Conservation (phyloP, 2,888 invertebrate genomes). For the Euproctis similis region DNA sequence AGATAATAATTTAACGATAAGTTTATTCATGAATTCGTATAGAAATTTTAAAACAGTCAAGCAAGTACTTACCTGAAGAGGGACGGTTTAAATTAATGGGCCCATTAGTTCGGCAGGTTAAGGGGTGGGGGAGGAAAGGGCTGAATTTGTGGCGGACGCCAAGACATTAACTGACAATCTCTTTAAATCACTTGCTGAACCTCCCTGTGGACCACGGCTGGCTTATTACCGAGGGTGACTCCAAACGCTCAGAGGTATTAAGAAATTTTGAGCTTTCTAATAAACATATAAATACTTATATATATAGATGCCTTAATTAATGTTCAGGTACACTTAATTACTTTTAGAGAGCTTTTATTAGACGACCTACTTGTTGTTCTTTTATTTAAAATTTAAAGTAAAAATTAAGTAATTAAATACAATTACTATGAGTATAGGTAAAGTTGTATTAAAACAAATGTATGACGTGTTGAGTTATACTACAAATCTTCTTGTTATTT, state of each 20-base stretch:
- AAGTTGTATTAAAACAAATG: too few species aligned
- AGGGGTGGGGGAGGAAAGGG: slow-evolving; percentile 58
- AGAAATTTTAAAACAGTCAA: slow-evolving; percentile 12
- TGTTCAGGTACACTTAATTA: too few species aligned
- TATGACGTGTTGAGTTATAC: too few species aligned
- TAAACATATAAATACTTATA: slow-evolving; percentile 1
- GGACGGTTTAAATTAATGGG: slow-evolving; percentile 24
- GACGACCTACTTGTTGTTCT: too few species aligned
- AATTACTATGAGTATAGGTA: too few species aligned
- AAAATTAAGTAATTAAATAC: too few species aligned
- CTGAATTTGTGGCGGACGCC: slow-evolving; percentile 58
- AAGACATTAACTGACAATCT: slow-evolving; percentile 68
- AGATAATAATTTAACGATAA: too few species aligned
- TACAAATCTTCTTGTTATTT: too few species aligned
- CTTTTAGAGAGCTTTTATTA: too few species aligned
- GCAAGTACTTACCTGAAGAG: slow-evolving; percentile 11
- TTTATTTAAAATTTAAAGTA: too few species aligned
- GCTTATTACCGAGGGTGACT: slow-evolving; percentile 60
- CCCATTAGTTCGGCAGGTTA: slow-evolving; percentile 40
- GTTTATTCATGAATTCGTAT: slow-evolving; percentile 20
- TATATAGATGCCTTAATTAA: slow-evolving; percentile 2
- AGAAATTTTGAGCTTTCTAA: slow-evolving; percentile 47
- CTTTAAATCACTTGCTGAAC: slow-evolving; percentile 69
- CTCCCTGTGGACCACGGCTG: slow-evolving; percentile 43
- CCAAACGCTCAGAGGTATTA: slow-evolving; percentile 43